phyloP scores from a whole-genome alignment of 2,888 invertebrate genomes.

The Pollenia labialis region DNA sequence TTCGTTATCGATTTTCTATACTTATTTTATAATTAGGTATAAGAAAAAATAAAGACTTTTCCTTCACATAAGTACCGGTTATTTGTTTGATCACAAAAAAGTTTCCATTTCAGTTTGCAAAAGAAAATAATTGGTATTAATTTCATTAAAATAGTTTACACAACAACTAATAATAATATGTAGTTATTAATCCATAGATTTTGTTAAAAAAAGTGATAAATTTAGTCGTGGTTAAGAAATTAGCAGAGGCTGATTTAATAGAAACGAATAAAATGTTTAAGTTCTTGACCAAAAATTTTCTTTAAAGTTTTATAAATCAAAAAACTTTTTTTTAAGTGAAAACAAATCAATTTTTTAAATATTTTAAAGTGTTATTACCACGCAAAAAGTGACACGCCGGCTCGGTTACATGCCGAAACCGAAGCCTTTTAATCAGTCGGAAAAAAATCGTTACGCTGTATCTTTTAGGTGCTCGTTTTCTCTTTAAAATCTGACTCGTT shows the following conservation, averaged over 20 bases:
- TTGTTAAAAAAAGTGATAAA: constrained; percentile 9
- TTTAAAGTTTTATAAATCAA: too few species aligned
- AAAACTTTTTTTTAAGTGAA: too few species aligned
- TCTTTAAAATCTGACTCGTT: too few species aligned
- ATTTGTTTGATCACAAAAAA: constrained; percentile 34
- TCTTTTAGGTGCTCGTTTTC: too few species aligned
- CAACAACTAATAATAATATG: background rate
- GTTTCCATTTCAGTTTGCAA: constrained; percentile 41
- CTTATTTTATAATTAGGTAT: background rate
- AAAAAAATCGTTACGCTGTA: too few species aligned
- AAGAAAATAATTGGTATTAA: constrained; percentile 56
- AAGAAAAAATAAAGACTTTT: background rate
- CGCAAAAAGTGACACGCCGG: too few species aligned
- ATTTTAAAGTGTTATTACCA: too few species aligned
- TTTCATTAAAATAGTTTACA: constrained; percentile 33
- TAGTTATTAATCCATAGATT: constrained; percentile 37
- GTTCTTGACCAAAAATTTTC: too few species aligned
- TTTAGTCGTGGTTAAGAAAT: background rate
- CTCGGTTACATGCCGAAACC: too few species aligned
- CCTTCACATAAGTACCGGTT: constrained; percentile 49
- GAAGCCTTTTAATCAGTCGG: too few species aligned
- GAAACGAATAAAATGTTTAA: too few species aligned
- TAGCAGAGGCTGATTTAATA: constrained; percentile 2
- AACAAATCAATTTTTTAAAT: too few species aligned
- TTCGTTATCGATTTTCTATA: background rate